Evolutionary conservation across 1,140 invertebrate genomes (phyloP).

Genomic region (Hesperophylax magnus): DNA sequence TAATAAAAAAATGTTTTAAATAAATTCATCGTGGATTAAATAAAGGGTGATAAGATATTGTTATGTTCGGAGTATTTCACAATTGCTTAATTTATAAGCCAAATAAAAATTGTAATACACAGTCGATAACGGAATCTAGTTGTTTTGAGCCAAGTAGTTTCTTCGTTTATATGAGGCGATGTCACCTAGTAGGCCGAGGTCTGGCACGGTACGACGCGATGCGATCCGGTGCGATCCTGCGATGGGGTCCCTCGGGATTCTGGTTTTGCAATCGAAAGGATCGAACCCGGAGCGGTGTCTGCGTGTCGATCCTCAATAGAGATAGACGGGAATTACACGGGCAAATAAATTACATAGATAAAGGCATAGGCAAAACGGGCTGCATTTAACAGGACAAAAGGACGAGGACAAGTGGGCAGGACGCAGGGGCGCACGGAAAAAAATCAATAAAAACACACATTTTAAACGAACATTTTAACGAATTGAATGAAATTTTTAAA

Average conservation of each 20-base stretch:
- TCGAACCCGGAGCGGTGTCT: constrained; percentile 37
- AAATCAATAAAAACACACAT: neutral
- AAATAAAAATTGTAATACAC: too few species aligned
- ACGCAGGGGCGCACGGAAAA: neutral
- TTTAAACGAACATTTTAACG: too few species aligned
- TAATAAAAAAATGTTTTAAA: too few species aligned
- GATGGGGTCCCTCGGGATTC: neutral
- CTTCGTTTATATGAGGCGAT: neutral
- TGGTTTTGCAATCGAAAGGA: constrained; percentile 27
- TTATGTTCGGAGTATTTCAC: too few species aligned
- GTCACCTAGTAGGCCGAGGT: neutral
- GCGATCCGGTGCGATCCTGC: too few species aligned
- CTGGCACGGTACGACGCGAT: too few species aligned
- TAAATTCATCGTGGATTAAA: too few species aligned
- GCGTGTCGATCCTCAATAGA: constrained; percentile 48
- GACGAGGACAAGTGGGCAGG: constrained; percentile 18
- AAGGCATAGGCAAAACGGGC: constrained; percentile 46
- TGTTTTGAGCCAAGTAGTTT: neutral
- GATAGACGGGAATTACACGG: constrained; percentile 53
- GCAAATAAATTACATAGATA: constrained; percentile 54
- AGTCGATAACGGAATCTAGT: too few species aligned
- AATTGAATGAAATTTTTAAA: too few species aligned
- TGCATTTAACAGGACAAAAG: constrained; percentile 24
- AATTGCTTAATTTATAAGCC: too few species aligned
- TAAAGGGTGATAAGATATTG: too few species aligned